phyloP scores from a whole-genome alignment of 2,797 vertebrate genomes.

The Eulemur coronatus region DNA sequence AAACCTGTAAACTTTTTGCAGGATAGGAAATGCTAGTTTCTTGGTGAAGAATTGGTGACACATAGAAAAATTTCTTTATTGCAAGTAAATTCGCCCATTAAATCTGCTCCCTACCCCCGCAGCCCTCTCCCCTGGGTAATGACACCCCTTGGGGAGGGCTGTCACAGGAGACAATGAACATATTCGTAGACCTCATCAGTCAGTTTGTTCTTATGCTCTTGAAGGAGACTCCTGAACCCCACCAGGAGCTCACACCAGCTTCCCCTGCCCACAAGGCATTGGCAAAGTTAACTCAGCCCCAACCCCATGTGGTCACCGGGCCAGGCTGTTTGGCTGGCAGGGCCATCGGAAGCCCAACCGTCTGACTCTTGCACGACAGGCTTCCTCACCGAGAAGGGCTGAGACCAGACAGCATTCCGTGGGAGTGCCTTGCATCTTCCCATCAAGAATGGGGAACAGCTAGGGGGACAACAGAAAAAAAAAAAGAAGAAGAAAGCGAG shows the following conservation, averaged over 20 bases:
- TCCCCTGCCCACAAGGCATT: neutral
- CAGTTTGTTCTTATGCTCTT: neutral
- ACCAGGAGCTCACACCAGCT: neutral
- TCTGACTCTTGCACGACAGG: neutral
- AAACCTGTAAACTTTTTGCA: neutral
- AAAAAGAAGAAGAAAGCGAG: neutral
- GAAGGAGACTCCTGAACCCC: neutral
- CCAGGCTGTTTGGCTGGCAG: neutral
- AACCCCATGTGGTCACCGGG: fast-evolving
- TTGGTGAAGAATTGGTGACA: conserved; percentile 12
- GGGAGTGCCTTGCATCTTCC: neutral
- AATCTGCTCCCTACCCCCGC: neutral
- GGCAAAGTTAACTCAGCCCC: neutral
- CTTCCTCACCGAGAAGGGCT: conserved; percentile 46
- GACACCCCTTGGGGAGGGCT: neutral
- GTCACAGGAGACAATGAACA: neutral
- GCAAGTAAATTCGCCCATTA: neutral
- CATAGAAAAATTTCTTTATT: neutral
- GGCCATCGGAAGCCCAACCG: neutral
- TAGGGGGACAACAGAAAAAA: neutral
- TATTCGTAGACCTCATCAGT: neutral
- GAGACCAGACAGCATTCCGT: neutral
- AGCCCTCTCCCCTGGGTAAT: fast-evolving
- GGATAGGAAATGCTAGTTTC: neutral
- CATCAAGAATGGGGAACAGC: neutral